Evolutionary conservation across 92 coral and sea anemone species (phyloP), one percentile per base, ranked within the genome.

Genomic region (Phenganax stokvisi): DNA sequence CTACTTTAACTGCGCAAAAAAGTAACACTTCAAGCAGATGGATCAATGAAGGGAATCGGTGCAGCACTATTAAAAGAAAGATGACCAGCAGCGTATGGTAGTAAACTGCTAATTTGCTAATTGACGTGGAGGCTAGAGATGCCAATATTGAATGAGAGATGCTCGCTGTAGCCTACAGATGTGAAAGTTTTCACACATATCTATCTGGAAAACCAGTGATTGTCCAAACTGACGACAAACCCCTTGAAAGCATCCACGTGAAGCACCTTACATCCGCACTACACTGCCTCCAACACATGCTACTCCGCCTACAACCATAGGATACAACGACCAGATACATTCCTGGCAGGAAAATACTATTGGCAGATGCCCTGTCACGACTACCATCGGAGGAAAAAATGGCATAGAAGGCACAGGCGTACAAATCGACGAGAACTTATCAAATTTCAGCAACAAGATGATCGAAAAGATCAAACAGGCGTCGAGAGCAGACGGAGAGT

Each of bases 71-170:
- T 83, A 11, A 74, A 83, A 75, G 86, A 83, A 37, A 79, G 86
- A 64, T 56, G 52, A 72, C 85, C 85, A 71, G 79, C 71, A 58
- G 85, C 85, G 25, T 82, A 71, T 73, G 85, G 80, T 7, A 82
- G 85, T 60, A 82, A 82, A 60, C 29, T 70, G 10, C 71, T 82
- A 72, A 82, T 80, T 56, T 70, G 10, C 71, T 82, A 72, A 82
- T 80, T 51, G 81, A 82, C 37, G 63, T 72, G 51, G 81, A 82
- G 71, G 9, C 85, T 28, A 71, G 85, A 16, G 71, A 72, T 73
- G 85, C 85, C n/a, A 82, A 82, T 58, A 73, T 82, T 63, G 85
- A 82, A 82, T 20, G 85, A 37, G 85, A 82, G 52, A 56, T 72
- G 12, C 61, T 82, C 31, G 85, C 85, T 28, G 85, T 82, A 56